phyloP scores from a whole-genome alignment of 2,797 vertebrate species.

The Labeo calbasu region DNA sequence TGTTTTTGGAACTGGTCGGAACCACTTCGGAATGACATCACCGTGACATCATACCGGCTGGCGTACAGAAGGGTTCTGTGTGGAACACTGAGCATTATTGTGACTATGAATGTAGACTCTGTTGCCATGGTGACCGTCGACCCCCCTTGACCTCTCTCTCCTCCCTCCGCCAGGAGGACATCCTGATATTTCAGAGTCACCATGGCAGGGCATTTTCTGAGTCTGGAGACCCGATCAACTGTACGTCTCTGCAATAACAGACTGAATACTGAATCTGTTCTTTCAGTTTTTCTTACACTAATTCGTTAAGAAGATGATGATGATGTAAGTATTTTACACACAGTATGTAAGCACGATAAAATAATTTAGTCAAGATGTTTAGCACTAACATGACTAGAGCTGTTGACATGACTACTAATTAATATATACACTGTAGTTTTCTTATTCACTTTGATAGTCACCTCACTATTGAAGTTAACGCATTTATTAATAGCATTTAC shows the following conservation, averaged over 20 bases:
- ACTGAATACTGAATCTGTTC: constrained; percentile 32
- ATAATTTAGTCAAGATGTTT: neutral
- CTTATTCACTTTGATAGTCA: constrained; percentile 39
- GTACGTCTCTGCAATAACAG: constrained; percentile 54
- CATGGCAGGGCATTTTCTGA: constrained; percentile 28
- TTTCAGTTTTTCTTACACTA: constrained; percentile 6
- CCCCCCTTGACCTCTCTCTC: constrained; percentile 14
- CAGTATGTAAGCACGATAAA: neutral
- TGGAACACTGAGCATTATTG: constrained; percentile 30
- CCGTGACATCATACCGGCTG: constrained; percentile 28
- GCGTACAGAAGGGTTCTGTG: constrained; percentile 13
- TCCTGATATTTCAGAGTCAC: constrained; percentile 22
- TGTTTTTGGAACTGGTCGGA: neutral
- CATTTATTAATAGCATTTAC: constrained; percentile 22
- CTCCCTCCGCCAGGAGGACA: neutral
- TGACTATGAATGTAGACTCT: constrained; percentile 24
- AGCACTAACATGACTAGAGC: constrained; percentile 26
- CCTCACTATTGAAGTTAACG: constrained; percentile 23
- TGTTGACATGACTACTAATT: constrained; percentile 27
- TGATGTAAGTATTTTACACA: neutral
- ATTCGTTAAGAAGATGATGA: neutral
- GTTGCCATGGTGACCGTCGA: neutral
- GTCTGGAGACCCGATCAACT: constrained; percentile 18
- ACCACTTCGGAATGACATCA: constrained; percentile 31
- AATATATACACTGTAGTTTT: constrained; percentile 36